Evolutionary conservation across 1,140 invertebrate species (phyloP).

Genomic region (Bombus soroeensis): DNA sequence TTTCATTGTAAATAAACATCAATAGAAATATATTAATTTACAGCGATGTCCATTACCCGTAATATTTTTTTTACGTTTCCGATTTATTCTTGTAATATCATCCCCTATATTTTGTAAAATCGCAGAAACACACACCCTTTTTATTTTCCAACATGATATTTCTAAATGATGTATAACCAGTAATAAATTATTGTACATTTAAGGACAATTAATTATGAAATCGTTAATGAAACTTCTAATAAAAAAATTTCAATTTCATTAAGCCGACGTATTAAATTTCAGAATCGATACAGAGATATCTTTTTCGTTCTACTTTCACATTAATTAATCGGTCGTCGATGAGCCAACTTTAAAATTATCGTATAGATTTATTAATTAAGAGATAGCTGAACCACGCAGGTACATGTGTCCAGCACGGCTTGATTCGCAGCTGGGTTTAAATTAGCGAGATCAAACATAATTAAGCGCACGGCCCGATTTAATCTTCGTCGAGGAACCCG

Average conservation of each 20-base stretch:
- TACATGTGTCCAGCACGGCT: background rate
- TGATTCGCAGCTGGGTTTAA: background rate
- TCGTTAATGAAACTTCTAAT: too few species aligned
- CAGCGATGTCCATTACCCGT: background rate
- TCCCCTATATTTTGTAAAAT: background rate
- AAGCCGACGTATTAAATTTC: background rate
- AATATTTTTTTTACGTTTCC: background rate
- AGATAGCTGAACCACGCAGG: background rate
- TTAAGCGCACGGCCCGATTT: conserved; percentile 38
- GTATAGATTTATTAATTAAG: conserved; percentile 38
- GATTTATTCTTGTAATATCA: background rate
- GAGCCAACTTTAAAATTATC: background rate
- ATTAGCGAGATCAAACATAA: conserved; percentile 50
- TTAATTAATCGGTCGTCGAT: conserved; percentile 16
- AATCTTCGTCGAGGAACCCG: conserved; percentile 23
- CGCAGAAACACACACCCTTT: background rate
- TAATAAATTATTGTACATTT: background rate
- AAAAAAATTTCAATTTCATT: background rate
- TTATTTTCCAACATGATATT: background rate
- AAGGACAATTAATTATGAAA: background rate
- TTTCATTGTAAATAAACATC: background rate
- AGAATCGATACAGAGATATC: too few species aligned
- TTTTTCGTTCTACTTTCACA: background rate
- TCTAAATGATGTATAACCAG: background rate
- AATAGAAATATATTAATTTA: background rate